A percentile compares a stretch with the other conserved stretches of the same genome.
phyloP scores from a whole-genome alignment of 1,140 invertebrate genomes.

The Delia radicum region DNA sequence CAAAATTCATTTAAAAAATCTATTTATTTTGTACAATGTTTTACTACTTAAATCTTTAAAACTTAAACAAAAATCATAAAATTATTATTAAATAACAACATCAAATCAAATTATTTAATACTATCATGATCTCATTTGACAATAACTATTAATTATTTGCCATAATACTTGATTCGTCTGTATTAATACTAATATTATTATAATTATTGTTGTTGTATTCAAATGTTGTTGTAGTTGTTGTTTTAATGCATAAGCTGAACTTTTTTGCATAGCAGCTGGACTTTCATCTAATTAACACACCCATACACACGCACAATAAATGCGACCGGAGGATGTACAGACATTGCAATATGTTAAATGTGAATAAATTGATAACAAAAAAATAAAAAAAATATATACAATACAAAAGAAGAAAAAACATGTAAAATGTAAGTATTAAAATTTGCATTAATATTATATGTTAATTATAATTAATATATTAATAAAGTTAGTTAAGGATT shows the following conservation, averaged over 20 bases:
- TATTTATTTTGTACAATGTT: not conserved
- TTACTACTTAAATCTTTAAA: not conserved
- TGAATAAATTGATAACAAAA: too few species aligned
- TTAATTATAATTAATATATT: too few species aligned
- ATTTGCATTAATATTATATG: too few species aligned
- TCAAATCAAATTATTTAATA: not conserved
- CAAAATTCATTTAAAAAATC: too few species aligned
- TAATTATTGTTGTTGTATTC: not conserved
- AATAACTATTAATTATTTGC: not conserved
- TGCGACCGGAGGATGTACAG: too few species aligned
- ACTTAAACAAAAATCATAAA: not conserved
- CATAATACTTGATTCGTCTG: not conserved
- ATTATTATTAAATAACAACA: not conserved
- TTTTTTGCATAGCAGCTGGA: constrained; percentile 83
- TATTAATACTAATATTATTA: not conserved
- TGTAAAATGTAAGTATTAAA: too few species aligned
- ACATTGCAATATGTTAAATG: too few species aligned
- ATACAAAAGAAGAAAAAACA: too few species aligned
- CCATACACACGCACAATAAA: not conserved
- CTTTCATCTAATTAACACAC: constrained; percentile 67
- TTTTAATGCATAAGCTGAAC: constrained; percentile 38
- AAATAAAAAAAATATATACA: too few species aligned
- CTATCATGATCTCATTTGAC: not conserved
- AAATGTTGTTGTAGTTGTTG: not conserved
- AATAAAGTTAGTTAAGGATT: too few species aligned